Evolutionary conservation across 2,888 invertebrate genomes (phyloP), one percentile per base, ranked within the genome.

Genomic region (Trachelus tabidus): DNA sequence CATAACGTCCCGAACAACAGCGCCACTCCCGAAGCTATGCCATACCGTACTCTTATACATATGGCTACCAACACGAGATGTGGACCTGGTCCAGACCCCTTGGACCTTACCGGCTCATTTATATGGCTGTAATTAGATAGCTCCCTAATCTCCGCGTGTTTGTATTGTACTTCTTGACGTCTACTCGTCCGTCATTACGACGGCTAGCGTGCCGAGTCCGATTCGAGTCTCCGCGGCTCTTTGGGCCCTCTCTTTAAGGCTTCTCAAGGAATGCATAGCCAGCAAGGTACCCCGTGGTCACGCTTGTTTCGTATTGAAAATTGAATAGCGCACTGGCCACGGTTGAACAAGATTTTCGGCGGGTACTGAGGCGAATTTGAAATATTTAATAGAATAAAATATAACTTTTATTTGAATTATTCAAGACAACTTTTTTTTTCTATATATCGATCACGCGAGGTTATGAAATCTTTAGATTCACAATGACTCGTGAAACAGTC

Each of bases 61-160:
- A 33, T 34, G 71, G 71, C 71, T 34, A 71, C 71, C 56, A 71
- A 71, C 71, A 71, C 71, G 71, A 34, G 15, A 31, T 2, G 2
- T 31, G 31, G 31, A 15, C 71, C 9, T 34, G 71, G 31, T 71
- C 9, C 71, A 34, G 71, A 23, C 56, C 56, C 23, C 56, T 56
- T 56, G 56, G 56, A 56, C 56, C 56, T 56, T 56, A 56, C 56
- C 81, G 85, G 77, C 85, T 88, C 88, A 88, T 89, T 89, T 89
- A 86, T 89, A 89, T 89, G 84, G 83, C 85, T 83, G 88, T 89
- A 88, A 89, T 89, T 89, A 89, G 88, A 87, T 87, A 85, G 84
- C 84, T 84, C 83, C 83, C 84, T 86, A 85, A 85, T 83, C 82
- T 82, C 73, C 76, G 78, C 79, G 80, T 84, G 81, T 84, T 84